Conservation (phyloP, 2,797 vertebrate species). For the Brachyalestes nurse region DNA sequence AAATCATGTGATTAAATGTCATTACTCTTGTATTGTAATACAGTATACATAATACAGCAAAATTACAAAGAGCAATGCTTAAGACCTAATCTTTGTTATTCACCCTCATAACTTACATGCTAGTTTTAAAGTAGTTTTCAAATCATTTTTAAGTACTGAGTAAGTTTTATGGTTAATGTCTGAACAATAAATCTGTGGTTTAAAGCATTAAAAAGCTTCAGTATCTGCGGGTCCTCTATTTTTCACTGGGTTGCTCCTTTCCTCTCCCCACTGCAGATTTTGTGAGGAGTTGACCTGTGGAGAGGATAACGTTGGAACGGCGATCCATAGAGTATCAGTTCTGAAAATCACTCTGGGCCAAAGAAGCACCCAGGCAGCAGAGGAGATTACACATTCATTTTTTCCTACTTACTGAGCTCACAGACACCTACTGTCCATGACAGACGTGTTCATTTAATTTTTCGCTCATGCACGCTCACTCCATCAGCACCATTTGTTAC, state of each 20-base stretch:
- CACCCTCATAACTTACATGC: no score
- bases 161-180: no score
- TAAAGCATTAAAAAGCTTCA: no score
- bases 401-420: conserved; percentile 40
- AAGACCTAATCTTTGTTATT: no score
- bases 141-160: no score
- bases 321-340: conserved; percentile 28
- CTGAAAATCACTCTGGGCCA: conserved; percentile 24
- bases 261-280: conserved; percentile 38
- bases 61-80: no score
- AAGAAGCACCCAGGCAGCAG: conserved; percentile 27
- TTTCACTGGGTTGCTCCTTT: background rate
- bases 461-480: conserved; percentile 17
- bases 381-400: conserved; percentile 25
- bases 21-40: no score
- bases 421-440: background rate
- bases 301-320: background rate
- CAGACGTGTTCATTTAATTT: background rate
- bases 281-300: conserved; percentile 48
- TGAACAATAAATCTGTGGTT: no score
- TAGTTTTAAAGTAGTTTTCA: no score
- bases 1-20: no score
- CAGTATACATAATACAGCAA: no score
- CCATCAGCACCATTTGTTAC: background rate
- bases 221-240: no score